phyloP scores from a whole-genome alignment of 2,113 vertebrate genomes.

The Sturnira hondurensis region DNA sequence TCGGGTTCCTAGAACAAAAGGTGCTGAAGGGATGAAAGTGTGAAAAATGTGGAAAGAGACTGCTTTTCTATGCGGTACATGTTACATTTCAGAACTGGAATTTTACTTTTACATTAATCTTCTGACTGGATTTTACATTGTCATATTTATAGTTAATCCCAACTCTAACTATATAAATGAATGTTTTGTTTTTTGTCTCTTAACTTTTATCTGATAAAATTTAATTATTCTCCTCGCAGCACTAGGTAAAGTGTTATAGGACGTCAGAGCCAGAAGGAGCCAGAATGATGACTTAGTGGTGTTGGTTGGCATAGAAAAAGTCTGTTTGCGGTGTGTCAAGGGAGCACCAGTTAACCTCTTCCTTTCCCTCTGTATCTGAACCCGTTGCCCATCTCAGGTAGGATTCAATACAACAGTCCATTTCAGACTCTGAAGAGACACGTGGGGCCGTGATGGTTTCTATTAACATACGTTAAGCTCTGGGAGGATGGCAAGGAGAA shows the following conservation, averaged over 20 bases:
- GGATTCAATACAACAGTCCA: not conserved
- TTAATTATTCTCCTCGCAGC: not conserved
- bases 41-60: conserved; percentile 19
- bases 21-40: not conserved
- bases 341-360: not conserved
- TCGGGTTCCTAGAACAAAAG: conserved; percentile 64
- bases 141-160: not conserved
- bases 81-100: not conserved
- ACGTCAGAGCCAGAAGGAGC: not conserved
- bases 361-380: not conserved
- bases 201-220: conserved; percentile 2
- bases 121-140: not conserved
- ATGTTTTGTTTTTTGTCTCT: conserved; percentile 7
- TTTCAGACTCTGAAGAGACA: not conserved
- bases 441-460: not conserved
- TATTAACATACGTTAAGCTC: not conserved
- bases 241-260: not conserved
- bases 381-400: not conserved
- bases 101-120: not conserved
- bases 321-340: not conserved
- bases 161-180: not conserved
- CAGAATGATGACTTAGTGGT: not conserved
- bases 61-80: not conserved
- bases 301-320: not conserved
- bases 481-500: not conserved